A percentile compares a stretch with the other conserved stretches of the same genome.
Conservation (phyloP, 2,888 invertebrate genomes). For the Euplagia quadripunctaria region DNA sequence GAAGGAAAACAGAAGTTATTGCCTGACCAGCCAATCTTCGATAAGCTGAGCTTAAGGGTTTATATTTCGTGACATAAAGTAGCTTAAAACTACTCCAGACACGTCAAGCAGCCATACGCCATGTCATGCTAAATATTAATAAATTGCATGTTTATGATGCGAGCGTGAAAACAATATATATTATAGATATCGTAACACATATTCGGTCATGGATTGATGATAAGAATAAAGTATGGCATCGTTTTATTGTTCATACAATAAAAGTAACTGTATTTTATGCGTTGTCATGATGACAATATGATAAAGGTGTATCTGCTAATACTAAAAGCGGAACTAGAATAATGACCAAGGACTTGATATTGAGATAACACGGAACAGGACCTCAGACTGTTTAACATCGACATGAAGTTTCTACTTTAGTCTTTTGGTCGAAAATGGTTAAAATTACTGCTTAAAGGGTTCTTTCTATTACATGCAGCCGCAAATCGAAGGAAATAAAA, state of each 20-base stretch:
- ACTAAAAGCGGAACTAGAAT: neutral
- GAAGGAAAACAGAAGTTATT: neutral
- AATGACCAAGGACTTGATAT: neutral
- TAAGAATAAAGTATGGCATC: constrained; percentile 2
- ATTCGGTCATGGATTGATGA: neutral
- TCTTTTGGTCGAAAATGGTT: too few species aligned
- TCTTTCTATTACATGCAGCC: neutral
- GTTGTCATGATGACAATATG: neutral
- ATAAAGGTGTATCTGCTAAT: neutral
- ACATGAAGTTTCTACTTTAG: neutral
- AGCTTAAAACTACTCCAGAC: neutral
- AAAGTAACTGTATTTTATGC: neutral
- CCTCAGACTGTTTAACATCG: neutral
- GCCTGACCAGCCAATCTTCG: neutral
- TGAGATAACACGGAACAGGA: neutral
- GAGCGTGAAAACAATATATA: neutral
- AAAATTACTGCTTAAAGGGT: too few species aligned
- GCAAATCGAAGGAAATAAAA: too few species aligned
- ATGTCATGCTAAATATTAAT: neutral
- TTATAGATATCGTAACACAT: neutral
- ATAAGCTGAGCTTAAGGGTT: neutral
- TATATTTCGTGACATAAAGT: neutral
- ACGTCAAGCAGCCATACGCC: neutral
- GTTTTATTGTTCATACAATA: constrained; percentile 3
- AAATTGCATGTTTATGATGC: neutral